These are phyloP conservation scores for Aphaenogaster floridana DNA, from an alignment of 1,140 invertebrate genomes.

Conservation along the genomic window DNA sequence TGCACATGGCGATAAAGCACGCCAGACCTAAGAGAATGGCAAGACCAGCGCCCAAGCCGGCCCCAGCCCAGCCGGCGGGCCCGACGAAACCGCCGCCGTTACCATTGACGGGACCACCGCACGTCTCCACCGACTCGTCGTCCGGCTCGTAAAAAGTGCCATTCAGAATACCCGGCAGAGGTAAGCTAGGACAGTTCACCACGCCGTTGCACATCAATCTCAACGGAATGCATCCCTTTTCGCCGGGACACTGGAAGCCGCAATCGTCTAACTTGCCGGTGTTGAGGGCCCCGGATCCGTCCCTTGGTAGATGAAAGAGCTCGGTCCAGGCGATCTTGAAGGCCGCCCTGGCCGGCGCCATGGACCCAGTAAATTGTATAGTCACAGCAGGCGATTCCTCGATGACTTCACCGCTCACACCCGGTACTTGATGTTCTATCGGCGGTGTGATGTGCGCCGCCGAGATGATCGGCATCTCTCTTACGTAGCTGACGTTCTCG, in stretches of 20 bases:
- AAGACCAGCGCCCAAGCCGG: constrained; percentile 84
- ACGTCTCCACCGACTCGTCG: constrained; percentile 84
- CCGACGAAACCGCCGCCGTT: constrained; percentile 74
- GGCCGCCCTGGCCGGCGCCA: constrained; percentile 92
- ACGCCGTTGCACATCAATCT: constrained; percentile 95
- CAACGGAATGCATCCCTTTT: constrained; percentile 93
- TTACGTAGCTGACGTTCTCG: constrained; percentile 92
- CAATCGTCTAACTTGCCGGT: constrained; percentile 90
- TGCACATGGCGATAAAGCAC: constrained; percentile 85
- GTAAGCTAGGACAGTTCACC: constrained; percentile 92
- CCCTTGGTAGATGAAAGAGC: constrained; percentile 94
- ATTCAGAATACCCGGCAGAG: constrained; percentile 65
- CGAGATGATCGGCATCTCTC: constrained; percentile 92
- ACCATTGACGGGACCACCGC: constrained; percentile 81
- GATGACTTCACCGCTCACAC: background rate
- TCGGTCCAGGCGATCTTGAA: constrained; percentile 97
- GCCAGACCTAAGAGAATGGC: constrained; percentile 84
- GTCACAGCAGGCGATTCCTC: constrained; percentile 89
- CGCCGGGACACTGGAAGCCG: constrained; percentile 94
- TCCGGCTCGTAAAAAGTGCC: constrained; percentile 77
- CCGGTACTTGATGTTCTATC: constrained; percentile 74
- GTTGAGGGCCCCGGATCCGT: constrained; percentile 93
- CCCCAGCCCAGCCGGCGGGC: constrained; percentile 84
- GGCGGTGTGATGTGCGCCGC: constrained; percentile 90
- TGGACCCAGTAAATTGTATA: constrained; percentile 91